Base-by-base conservation (phyloP, 2,888 invertebrate species). In the Seira musarum region DNA sequence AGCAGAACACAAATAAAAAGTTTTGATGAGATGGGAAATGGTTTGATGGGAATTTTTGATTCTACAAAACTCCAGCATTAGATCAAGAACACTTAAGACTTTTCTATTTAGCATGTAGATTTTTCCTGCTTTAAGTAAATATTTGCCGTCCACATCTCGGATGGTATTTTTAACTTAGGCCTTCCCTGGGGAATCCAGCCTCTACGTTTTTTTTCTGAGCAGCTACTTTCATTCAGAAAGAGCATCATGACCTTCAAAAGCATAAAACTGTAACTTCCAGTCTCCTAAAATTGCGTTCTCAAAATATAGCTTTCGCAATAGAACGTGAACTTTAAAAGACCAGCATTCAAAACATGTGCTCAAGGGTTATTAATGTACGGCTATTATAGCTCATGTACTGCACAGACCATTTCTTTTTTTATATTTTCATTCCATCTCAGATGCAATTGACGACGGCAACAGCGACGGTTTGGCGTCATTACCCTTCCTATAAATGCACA, bases 151-250 rank as follows among this genome's bases (percentile, higher is more conserved):
- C 53, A 53, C 6, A 53, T 53, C 53, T 53, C 17, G 17, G 30
- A 30, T 30, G 30, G 30, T 53, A 53, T 53, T 17, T n/a, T 53
- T 13, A n/a, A 17, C 53, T 53, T 72, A 72, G 64, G 71, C 53
- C 40, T 65, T 65, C 72, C 72, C 72, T 17, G 64, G 64, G 72
- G 65, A 72, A 72, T 5, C 46, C 49, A 64, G 49, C 40, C 65
- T 25, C 72, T 49, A 30, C 19, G 40, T 49, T 64, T 64, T 49
- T 64, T 64, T 25, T 53, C 64, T 40, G 17, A n/a, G 53, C 49
- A 72, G 53, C 53, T 53, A 68, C 15, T 21, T 68, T 24, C 25
- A 22, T 25, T 49, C 53, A 8, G 66, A 61, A 61, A 61, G 22
- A 46, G 61, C 49, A 30, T 30, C 30, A 21, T 67, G 72, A 73